Evolutionary conservation across 2,888 invertebrate genomes (phyloP), one percentile per base, ranked within the genome.

Genomic region (Dendrolimus pini): DNA sequence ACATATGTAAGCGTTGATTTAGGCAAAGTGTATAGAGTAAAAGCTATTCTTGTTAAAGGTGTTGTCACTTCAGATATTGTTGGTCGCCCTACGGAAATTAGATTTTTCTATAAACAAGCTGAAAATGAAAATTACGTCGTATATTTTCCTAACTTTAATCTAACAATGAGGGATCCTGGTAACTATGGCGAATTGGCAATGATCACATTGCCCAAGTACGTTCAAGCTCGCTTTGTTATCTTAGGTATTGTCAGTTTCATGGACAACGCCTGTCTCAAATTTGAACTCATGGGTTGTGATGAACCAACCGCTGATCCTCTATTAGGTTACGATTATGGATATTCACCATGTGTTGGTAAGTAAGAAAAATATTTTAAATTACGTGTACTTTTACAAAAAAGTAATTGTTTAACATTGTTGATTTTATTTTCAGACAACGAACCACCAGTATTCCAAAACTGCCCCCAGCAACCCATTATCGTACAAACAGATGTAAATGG

Each of bases 71-170:
- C 97, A 67, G 98, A 98, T 72, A 97, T 98, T 62, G 98, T 98
- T 1, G 98, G 98, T 56, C 93, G 98, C 62, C 98, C 98, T 2
- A 98, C 98, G 0, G 98, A 98, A 91, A 97, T 99, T 62, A 93
- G 98, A 66, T 97, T 99, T 87, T 99, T 99, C 92, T 98, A 98
- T 83, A 99, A 99, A 82, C 96, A 97, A 89, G 94, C 96, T 30
- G 98, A 97, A 83, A 95, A 93, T 70, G 98, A 98, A 77, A 98
- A 98, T 77, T 98, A 98, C 76, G 98, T 98, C 6, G 98, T 98
- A 0, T 98, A 98, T 76, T 98, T 98, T 92, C 98, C 98, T 55
- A 98, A 98, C 78, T 98, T 98, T 80, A 98, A 98, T 81, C 85
- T 98, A 55, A 98, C 98, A 0, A 97, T 97, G 95, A 92, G 97